These are phyloP conservation scores for Dasysyrphus tricinctus DNA, from an alignment of 2,888 invertebrate genomes.

Conservation along the genomic window DNA sequence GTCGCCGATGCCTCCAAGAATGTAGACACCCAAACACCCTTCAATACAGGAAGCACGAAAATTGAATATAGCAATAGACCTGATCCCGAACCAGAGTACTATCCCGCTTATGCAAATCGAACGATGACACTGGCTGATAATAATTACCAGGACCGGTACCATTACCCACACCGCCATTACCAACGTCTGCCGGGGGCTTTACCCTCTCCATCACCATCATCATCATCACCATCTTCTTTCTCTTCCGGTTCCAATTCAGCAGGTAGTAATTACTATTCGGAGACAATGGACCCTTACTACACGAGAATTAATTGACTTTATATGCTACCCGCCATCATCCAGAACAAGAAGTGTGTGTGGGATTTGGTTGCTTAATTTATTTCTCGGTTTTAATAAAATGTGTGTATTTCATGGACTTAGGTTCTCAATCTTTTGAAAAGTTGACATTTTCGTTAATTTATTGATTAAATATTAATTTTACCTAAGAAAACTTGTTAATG, in stretches of 20 bases:
- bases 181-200: constrained; percentile 54
- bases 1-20: constrained; percentile 28
- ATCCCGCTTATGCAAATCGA: constrained; percentile 68
- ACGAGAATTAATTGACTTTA: constrained; percentile 68
- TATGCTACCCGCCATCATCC: constrained; percentile 10
- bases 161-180: constrained; percentile 49
- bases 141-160: constrained; percentile 62
- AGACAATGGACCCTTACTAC: constrained; percentile 66
- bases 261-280: constrained; percentile 68
- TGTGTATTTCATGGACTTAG: constrained; percentile 31
- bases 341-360: constrained; percentile 1
- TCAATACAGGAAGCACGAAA: constrained; percentile 53
- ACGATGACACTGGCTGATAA: constrained; percentile 61
- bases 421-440: constrained; percentile 11
- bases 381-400: constrained; percentile 57
- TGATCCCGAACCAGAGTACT: constrained; percentile 70
- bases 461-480: constrained; percentile 51
- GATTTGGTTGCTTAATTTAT: constrained; percentile 45
- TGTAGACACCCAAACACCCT: constrained; percentile 49
- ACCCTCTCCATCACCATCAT: constrained; percentile 49
- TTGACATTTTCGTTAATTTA: constrained; percentile 36
- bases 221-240: constrained; percentile 49
- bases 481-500: not conserved
- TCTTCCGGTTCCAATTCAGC: constrained; percentile 50
- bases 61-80: constrained; percentile 62